Percentiles rank a stretch among this genome's conserved stretches.
These are phyloP conservation scores for Onychostruthus taczanowskii DNA, from an alignment of 2,113 vertebrate species.

Conservation along the genomic window DNA sequence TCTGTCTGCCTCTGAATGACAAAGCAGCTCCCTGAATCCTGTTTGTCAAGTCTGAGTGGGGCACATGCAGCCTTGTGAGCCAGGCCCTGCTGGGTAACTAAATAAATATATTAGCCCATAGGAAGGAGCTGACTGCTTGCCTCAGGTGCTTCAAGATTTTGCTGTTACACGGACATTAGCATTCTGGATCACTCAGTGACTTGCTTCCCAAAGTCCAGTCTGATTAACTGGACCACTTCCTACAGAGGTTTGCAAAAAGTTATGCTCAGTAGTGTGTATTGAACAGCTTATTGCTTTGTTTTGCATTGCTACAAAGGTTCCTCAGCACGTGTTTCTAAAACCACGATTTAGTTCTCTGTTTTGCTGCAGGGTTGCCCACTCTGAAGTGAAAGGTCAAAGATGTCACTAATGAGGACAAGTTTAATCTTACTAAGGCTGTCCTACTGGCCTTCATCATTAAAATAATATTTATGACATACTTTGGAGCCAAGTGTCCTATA, in stretches of 20 bases:
- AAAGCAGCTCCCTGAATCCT: not conserved
- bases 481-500: not conserved
- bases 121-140: not conserved
- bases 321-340: not conserved
- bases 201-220: not conserved
- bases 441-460: not conserved
- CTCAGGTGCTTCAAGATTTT: not conserved
- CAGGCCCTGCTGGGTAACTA: not conserved
- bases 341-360: not conserved
- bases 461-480: not conserved
- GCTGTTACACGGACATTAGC: not conserved
- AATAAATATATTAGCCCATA: not conserved
- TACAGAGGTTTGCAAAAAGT: not conserved
- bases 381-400: not conserved
- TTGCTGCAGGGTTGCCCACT: not conserved
- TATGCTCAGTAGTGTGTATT: not conserved
- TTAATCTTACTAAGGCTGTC: not conserved
- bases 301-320: not conserved
- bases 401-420: not conserved
- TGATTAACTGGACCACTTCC: not conserved
- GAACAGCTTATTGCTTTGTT: not conserved
- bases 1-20: not conserved
- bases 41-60: not conserved
- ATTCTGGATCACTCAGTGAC: not conserved
- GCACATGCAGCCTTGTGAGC: not conserved